Conservation (phyloP, 2,113 vertebrate species). For the Chroicocephalus ridibundus region DNA sequence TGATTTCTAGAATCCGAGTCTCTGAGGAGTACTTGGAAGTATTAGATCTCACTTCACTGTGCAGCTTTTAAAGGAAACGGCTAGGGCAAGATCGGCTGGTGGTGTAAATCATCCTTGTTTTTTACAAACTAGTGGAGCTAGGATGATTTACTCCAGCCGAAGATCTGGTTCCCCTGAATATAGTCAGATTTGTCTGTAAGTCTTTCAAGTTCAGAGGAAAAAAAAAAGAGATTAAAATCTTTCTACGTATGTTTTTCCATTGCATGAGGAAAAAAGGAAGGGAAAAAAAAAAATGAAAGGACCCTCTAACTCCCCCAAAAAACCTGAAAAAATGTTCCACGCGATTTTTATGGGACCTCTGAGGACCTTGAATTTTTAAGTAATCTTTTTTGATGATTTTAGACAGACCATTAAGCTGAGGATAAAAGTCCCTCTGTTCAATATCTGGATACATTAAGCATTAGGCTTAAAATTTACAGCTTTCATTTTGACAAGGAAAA, state of each 20-base stretch:
- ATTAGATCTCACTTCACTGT: constrained; percentile 26
- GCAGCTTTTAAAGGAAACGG: constrained; percentile 8
- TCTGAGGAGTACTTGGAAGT: constrained; percentile 31
- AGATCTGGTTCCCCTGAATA: not conserved
- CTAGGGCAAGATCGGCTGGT: not conserved
- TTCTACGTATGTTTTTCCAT: not conserved
- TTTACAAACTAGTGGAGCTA: not conserved
- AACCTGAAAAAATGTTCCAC: not conserved
- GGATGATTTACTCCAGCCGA: not conserved
- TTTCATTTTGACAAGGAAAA: constrained; percentile 82
- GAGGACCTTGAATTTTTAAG: constrained; percentile 75
- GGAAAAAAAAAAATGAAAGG: not conserved
- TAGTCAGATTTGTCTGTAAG: not conserved
- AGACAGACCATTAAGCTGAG: constrained; percentile 77
- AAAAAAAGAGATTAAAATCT: not conserved
- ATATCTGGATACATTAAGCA: constrained; percentile 80
- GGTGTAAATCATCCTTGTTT: not conserved
- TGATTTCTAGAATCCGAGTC: not conserved
- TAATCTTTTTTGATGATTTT: constrained; percentile 81
- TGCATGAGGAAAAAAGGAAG: not conserved
- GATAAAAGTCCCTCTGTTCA: constrained; percentile 80
- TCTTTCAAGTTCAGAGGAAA: not conserved
- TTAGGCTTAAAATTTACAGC: constrained; percentile 79
- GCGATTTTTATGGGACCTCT: constrained; percentile 73
- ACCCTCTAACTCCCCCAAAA: not conserved